These are phyloP conservation scores for Anomalospiza imberbis DNA, from an alignment of 2,797 vertebrate genomes.

Conservation along the genomic window DNA sequence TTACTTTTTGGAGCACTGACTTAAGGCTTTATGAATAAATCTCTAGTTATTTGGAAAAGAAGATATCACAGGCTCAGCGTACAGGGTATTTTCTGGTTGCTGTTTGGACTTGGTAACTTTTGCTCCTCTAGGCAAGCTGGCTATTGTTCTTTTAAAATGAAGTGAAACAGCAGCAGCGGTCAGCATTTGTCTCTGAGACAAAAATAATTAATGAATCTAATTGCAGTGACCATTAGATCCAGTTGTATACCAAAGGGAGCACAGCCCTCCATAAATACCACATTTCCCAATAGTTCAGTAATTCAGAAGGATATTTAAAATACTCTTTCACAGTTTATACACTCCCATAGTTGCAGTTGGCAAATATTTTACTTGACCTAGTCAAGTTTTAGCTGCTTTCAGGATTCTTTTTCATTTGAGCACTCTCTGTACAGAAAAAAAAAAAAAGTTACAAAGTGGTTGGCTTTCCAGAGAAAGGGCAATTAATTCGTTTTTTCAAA, in stretches of 20 bases:
- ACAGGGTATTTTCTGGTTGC: background rate
- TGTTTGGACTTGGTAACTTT: background rate
- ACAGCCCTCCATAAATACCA: background rate
- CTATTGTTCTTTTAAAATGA: background rate
- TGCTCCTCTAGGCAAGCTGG: background rate
- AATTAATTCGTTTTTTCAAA: background rate
- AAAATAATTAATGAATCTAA: background rate
- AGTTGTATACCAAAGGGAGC: background rate
- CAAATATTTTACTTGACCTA: background rate
- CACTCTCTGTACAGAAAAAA: background rate
- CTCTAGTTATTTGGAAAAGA: background rate
- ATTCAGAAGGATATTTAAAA: background rate
- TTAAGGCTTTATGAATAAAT: background rate
- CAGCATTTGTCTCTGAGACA: background rate
- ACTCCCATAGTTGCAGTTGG: background rate
- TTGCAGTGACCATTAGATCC: background rate
- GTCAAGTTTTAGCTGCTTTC: background rate
- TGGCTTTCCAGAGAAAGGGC: background rate
- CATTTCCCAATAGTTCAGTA: background rate
- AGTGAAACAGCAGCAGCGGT: background rate
- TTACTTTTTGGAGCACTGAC: background rate
- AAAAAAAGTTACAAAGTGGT: background rate
- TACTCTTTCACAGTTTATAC: background rate
- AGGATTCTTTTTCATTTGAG: background rate
- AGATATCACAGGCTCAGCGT: accelerated